Conservation (phyloP, 2,888 invertebrate species). For the Galerucella nymphaeae region DNA sequence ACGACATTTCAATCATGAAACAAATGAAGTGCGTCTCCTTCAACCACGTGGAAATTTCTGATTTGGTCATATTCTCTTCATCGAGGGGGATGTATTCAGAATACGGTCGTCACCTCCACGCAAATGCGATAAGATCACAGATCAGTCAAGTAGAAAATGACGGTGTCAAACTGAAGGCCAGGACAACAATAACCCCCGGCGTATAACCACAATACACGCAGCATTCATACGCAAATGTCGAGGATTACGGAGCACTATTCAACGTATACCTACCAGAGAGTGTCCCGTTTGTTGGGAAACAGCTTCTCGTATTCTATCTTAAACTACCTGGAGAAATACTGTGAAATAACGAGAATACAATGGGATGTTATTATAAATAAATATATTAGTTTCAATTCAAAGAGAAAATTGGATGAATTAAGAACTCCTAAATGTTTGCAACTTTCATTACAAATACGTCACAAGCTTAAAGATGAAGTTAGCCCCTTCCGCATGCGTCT, state of each 20-base stretch:
- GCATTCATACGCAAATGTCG: slow-evolving; percentile 64
- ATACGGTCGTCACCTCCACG: slow-evolving; percentile 56
- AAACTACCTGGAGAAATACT: too few relatives aligned
- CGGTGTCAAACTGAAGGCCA: slow-evolving; percentile 64
- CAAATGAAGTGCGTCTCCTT: slow-evolving; percentile 32
- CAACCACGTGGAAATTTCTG: slow-evolving; percentile 44
- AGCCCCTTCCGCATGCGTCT: too few relatives aligned
- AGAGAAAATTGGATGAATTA: too few relatives aligned
- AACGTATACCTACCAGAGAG: slow-evolving; percentile 25
- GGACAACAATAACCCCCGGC: slow-evolving; percentile 60
- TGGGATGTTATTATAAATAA: too few relatives aligned
- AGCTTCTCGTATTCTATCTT: not conserved
- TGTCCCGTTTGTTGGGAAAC: slow-evolving; percentile 15
- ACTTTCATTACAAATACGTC: too few relatives aligned
- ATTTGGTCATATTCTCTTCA: slow-evolving; percentile 47
- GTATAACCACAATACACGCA: slow-evolving; percentile 52
- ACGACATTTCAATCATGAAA: slow-evolving; percentile 33
- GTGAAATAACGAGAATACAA: too few relatives aligned
- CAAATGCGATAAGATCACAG: slow-evolving; percentile 62
- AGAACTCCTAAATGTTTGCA: too few relatives aligned
- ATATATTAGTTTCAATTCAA: too few relatives aligned
- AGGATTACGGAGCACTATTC: slow-evolving; percentile 56
- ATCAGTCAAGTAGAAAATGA: slow-evolving; percentile 65
- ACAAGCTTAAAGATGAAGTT: too few relatives aligned
- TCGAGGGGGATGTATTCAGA: slow-evolving; percentile 50